Conservation (phyloP, 2,888 invertebrate genomes). For the Crematogaster levior region DNA sequence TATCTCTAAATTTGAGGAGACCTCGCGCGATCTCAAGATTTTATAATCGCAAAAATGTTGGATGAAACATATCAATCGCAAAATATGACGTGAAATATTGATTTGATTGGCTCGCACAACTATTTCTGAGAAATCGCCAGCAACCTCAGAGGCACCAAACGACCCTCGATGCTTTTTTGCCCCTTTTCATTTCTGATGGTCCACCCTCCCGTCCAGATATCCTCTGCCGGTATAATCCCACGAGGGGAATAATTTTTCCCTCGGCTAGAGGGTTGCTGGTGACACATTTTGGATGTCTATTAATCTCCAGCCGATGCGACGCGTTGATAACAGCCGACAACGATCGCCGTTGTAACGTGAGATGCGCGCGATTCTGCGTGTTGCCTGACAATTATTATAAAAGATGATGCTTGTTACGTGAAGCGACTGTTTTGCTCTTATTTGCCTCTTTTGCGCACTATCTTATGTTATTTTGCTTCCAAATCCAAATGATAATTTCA, state of each 20-base stretch:
- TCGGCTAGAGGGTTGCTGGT: conserved; percentile 36
- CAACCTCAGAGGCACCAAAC: conserved; percentile 10
- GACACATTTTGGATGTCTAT: conserved; percentile 67
- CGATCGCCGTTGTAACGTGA: conserved; percentile 51
- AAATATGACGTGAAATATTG: conserved; percentile 37
- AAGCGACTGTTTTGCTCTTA: background rate
- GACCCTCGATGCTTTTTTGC: conserved; percentile 34
- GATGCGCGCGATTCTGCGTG: conserved; percentile 24
- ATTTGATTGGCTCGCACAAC: conserved; percentile 26
- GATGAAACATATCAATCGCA: conserved; percentile 11
- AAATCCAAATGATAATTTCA: conserved; percentile 30
- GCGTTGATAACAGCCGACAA: conserved; percentile 35
- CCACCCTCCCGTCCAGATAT: conserved; percentile 40
- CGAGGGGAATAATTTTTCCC: conserved; percentile 58
- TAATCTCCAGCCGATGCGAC: conserved; percentile 65
- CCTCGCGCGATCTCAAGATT: background rate
- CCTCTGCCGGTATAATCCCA: conserved; percentile 37
- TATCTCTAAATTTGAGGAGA: background rate
- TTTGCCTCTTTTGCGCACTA: background rate
- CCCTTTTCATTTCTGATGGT: background rate
- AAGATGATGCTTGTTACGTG: conserved; percentile 71
- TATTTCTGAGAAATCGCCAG: conserved; percentile 16
- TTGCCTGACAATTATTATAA: conserved; percentile 75
- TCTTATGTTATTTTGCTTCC: background rate
- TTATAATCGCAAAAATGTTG: background rate